Evolutionary conservation across 2,113 vertebrate genomes (phyloP).

Genomic region (Ictalurus punctatus): DNA sequence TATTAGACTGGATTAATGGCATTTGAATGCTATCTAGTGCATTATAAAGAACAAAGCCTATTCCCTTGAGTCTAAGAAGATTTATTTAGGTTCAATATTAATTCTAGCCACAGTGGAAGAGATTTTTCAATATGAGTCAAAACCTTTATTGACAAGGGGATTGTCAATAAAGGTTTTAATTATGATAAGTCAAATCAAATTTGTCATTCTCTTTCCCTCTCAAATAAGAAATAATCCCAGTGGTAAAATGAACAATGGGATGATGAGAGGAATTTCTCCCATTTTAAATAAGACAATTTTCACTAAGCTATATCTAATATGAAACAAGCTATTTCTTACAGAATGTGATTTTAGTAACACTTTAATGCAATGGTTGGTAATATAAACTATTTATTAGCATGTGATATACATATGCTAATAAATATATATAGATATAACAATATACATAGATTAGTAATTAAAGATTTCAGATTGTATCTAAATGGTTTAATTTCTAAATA

Average conservation of each 20-base stretch:
- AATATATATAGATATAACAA: too few relatives aligned
- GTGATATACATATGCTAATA: too few relatives aligned
- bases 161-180: conserved; percentile 56
- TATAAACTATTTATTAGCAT: neutral
- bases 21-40: conserved; percentile 51
- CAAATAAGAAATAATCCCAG: conserved; percentile 27
- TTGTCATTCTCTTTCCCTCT: conserved; percentile 50
- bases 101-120: conserved; percentile 57
- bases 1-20: conserved; percentile 60
- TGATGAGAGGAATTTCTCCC: neutral
- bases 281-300: neutral
- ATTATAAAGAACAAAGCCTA: conserved; percentile 57
- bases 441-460: neutral
- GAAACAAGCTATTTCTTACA: neutral
- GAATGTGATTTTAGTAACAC: neutral
- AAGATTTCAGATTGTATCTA: neutral
- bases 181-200: conserved; percentile 68
- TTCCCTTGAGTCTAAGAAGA: conserved; percentile 51
- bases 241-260: conserved; percentile 28
- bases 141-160: conserved; percentile 62
- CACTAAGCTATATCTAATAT: neutral
- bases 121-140: conserved; percentile 52
- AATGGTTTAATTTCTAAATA: neutral
- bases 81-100: conserved; percentile 66
- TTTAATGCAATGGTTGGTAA: neutral